Percentiles rank a stretch among this genome's conserved stretches.
Evolutionary conservation across 1,140 invertebrate species (phyloP).

Genomic region (Cecropterus lyciades): DNA sequence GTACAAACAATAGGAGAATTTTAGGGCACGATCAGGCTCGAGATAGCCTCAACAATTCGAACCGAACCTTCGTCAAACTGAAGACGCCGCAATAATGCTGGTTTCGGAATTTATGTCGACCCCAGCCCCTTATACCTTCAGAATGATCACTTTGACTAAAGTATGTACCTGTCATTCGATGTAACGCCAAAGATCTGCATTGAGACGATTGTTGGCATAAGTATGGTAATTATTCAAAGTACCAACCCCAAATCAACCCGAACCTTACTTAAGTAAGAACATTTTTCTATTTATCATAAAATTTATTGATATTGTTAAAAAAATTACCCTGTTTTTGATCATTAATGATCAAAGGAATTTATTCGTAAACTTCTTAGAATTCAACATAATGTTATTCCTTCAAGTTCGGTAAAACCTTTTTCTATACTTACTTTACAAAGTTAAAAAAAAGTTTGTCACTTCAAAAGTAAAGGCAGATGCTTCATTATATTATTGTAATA

Average conservation of each 20-base stretch:
- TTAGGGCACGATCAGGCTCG: constrained; percentile 48
- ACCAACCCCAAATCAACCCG: background rate
- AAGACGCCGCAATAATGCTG: constrained; percentile 60
- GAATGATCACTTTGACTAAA: constrained; percentile 61
- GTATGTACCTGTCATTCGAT: constrained; percentile 59
- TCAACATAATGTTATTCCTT: too few relatives aligned
- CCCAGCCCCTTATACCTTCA: constrained; percentile 51
- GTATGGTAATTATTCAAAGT: constrained; percentile 36
- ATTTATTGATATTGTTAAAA: too few relatives aligned
- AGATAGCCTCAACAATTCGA: constrained; percentile 59
- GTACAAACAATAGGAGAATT: constrained; percentile 55
- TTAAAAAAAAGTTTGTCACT: too few relatives aligned
- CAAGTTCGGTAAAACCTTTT: too few relatives aligned
- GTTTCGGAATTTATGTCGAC: constrained; percentile 64
- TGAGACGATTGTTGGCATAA: constrained; percentile 22
- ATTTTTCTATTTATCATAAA: too few relatives aligned
- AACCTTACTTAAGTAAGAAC: too few relatives aligned
- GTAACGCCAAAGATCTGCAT: constrained; percentile 48
- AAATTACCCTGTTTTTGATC: too few relatives aligned
- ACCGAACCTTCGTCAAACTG: constrained; percentile 66
- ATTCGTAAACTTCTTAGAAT: too few relatives aligned
- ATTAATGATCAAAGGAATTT: too few relatives aligned
- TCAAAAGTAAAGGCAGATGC: too few relatives aligned
- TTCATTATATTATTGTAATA: too few relatives aligned
- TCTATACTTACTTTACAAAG: too few relatives aligned